Evolutionary conservation across 2,888 invertebrate species (phyloP), one percentile per base, ranked within the genome.

Genomic region (Orchesellides sinensis): DNA sequence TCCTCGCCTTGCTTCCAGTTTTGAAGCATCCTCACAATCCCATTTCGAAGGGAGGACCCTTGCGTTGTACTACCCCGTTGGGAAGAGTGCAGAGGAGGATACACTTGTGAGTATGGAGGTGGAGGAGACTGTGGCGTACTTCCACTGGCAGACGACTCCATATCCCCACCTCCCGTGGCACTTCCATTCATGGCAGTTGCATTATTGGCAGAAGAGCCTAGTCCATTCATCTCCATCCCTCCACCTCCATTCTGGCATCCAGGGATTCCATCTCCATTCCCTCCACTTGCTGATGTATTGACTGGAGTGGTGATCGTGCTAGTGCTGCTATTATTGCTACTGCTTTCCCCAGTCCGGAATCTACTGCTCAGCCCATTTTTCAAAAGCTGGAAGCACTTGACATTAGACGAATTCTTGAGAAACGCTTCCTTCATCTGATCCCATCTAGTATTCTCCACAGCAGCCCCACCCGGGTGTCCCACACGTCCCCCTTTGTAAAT

Each of bases 1-100:
- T 85, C 88, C 2, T 93, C 93, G 83, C 92, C 91, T 87, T 91
- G 92, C 88, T 94, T 95, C 92, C 95, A 94, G 69, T 95, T 95
- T 90, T 96, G 96, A 82, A 96, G 93, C 90, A 96, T 96, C 89
- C 95, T 93, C 1, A 94, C 96, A 88, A 96, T 94, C 40, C 94
- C 94, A 88, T 93, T 94, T 90, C 95, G 95, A 65, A 93, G 90
- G 12, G 93, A 92, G 75, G 92, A 69, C 1, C 59, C 59, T 29
- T 32, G 32, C 4, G 8, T 19, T 5, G 84, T 65, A 29, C 59
- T 54, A 8, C 54, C 69, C 2, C 69, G 17, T n/a, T n/a, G n/a
- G n/a, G n/a, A n/a, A n/a, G n/a, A n/a, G n/a, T n/a, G n/a, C n/a
- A n/a, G n/a, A n/a, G n/a, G n/a, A n/a, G n/a, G n/a, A n/a, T n/a